These are phyloP conservation scores for Phengaris arion DNA, from an alignment of 2,888 invertebrate species.

Conservation along the genomic window DNA sequence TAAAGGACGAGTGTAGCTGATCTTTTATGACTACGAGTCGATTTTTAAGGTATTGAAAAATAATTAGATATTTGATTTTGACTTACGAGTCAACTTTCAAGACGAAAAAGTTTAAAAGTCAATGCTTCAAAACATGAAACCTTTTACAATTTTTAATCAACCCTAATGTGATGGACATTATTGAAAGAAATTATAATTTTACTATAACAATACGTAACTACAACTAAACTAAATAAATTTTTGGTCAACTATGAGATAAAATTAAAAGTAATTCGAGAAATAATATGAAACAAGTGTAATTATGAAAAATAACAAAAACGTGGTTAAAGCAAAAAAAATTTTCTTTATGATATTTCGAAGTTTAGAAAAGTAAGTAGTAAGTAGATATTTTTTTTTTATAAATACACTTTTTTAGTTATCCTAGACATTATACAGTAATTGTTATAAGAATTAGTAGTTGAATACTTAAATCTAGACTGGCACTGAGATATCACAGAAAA, in stretches of 20 bases:
- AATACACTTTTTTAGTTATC: not conserved
- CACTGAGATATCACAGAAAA: constrained; percentile 38
- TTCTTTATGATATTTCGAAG: no score
- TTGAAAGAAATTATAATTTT: not conserved
- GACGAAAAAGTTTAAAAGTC: no score
- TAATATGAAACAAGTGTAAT: not conserved
- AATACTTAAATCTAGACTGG: constrained; percentile 34
- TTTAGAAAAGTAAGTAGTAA: no score
- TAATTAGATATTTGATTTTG: no score
- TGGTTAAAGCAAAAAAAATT: not conserved
- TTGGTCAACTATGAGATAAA: constrained; percentile 17
- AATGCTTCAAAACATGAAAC: no score
- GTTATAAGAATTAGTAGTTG: constrained; percentile 20
- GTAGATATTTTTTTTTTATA: not conserved
- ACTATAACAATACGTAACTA: not conserved
- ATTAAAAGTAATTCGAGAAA: not conserved
- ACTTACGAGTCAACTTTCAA: no score
- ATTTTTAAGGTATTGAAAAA: no score
- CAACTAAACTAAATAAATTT: constrained; percentile 6
- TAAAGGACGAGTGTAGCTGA: no score
- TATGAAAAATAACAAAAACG: not conserved
- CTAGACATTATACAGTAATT: not conserved
- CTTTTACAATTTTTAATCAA: no score
- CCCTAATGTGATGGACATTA: no score
- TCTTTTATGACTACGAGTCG: no score